A percentile compares a stretch with the other conserved stretches of the same genome.
Evolutionary conservation across 2,113 vertebrate species (phyloP).

Genomic region (Urocitellus parryii): DNA sequence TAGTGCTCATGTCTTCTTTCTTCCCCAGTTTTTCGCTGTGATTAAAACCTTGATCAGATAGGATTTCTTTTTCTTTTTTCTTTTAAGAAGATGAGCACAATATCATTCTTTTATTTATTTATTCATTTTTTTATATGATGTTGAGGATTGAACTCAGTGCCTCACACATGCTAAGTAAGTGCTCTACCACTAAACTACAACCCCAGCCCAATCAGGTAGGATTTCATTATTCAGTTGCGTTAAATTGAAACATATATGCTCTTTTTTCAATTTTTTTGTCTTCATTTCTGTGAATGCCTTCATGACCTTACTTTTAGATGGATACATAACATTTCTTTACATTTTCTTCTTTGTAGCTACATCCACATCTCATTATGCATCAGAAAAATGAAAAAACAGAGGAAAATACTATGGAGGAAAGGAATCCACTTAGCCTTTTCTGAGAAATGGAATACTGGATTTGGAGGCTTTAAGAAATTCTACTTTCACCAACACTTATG

Average conservation of each 20-base stretch:
- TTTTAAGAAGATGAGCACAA: too few relatives aligned
- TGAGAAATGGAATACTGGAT: conserved; percentile 85
- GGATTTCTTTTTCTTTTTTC: neutral
- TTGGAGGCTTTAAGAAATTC: conserved; percentile 83
- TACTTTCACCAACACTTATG: conserved; percentile 81
- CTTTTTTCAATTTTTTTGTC: neutral
- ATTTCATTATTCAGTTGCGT: conserved; percentile 1
- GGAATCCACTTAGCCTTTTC: conserved; percentile 81
- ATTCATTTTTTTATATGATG: too few relatives aligned
- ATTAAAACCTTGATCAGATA: conserved; percentile 22
- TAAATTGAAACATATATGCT: neutral
- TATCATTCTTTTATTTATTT: too few relatives aligned
- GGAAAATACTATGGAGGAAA: conserved; percentile 83
- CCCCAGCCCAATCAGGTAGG: neutral
- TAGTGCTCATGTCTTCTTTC: neutral
- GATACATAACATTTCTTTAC: conserved; percentile 66
- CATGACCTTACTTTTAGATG: conserved; percentile 67
- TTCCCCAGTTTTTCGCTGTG: neutral
- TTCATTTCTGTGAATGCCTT: conserved; percentile 54
- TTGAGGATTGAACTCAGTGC: too few relatives aligned
- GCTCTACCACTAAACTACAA: too few relatives aligned
- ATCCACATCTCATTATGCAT: conserved; percentile 87
- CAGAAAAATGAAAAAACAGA: conserved; percentile 88
- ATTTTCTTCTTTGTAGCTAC: conserved; percentile 83
- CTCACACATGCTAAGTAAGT: too few relatives aligned